Conservation (phyloP, 2,888 invertebrate species). For the Selenia dentaria region DNA sequence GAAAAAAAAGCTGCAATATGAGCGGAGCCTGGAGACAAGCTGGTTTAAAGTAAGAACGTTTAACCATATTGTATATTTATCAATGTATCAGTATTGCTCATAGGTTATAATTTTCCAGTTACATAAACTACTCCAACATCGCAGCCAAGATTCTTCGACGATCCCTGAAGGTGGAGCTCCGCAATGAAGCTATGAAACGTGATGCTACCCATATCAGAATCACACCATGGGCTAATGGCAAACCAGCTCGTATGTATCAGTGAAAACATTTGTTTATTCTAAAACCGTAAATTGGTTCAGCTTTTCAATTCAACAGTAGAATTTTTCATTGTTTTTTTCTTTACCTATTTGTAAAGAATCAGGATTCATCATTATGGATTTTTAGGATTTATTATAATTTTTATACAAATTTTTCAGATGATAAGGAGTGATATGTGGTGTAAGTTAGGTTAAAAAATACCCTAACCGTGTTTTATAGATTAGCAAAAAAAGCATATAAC, state of each 20-base stretch:
- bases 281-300: no score
- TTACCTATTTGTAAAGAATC: no score
- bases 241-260: conserved; percentile 89
- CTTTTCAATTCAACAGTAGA: no score
- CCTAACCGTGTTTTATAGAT: conserved; percentile 15
- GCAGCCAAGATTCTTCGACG: conserved; percentile 93
- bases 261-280: no score
- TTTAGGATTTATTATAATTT: no score
- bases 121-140: conserved; percentile 98
- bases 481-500: background rate
- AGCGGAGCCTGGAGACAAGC: conserved; percentile 91
- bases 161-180: conserved; percentile 90
- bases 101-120: conserved; percentile 85
- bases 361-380: no score
- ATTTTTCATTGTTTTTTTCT: no score
- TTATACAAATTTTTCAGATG: conserved; percentile 62
- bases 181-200: conserved; percentile 90
- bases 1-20: conserved; percentile 73
- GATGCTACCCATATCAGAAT: conserved; percentile 91
- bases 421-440: conserved; percentile 61
- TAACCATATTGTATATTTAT: no score
- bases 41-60: conserved; percentile 89
- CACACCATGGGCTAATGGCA: conserved; percentile 96
- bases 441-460: conserved; percentile 55
- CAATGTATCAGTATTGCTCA: conserved; percentile 5